Percentiles rank a stretch among this genome's conserved stretches.
Conservation (phyloP, 1,140 invertebrate genomes). For the Halesus radiatus region DNA sequence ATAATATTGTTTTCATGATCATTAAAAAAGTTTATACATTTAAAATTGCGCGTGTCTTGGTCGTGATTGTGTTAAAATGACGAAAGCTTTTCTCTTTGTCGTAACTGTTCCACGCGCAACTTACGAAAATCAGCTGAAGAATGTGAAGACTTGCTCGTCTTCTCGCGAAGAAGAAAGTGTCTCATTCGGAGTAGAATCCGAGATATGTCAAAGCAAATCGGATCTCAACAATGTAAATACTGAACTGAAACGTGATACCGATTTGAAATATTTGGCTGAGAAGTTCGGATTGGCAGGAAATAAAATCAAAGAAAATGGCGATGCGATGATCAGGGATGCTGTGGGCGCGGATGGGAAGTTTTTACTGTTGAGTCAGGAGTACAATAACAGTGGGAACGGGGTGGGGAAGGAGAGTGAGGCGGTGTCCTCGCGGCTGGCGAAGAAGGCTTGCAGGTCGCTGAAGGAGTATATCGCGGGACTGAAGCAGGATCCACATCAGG, state of each 20-base stretch:
- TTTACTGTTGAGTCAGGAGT: not conserved
- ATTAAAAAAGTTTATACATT: too few relatives aligned
- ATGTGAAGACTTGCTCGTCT: not conserved
- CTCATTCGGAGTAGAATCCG: constrained; percentile 39
- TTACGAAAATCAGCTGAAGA: constrained; percentile 56
- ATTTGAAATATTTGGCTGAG: not conserved
- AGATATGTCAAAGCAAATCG: not conserved
- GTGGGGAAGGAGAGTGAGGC: too few relatives aligned
- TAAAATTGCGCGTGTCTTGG: too few relatives aligned
- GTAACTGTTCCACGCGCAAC: constrained; percentile 59
- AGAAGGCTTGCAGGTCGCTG: constrained; percentile 8
- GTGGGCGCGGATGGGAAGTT: not conserved
- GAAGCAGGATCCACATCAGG: not conserved
- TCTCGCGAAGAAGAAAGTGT: not conserved
- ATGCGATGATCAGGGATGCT: not conserved
- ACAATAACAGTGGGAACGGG: not conserved
- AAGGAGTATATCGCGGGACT: not conserved
- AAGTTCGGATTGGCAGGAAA: not conserved
- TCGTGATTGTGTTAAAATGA: constrained; percentile 47
- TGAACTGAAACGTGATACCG: not conserved
- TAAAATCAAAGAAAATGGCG: not conserved
- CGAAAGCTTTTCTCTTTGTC: constrained; percentile 61
- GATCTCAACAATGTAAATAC: not conserved
- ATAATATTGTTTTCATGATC: too few relatives aligned
- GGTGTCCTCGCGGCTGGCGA: not conserved